Evolutionary conservation across 37 sponge, comb jelly and placozoan genomes (phyloP), one percentile per base, ranked within the genome.

Genomic region (Haliclona indistincta): DNA sequence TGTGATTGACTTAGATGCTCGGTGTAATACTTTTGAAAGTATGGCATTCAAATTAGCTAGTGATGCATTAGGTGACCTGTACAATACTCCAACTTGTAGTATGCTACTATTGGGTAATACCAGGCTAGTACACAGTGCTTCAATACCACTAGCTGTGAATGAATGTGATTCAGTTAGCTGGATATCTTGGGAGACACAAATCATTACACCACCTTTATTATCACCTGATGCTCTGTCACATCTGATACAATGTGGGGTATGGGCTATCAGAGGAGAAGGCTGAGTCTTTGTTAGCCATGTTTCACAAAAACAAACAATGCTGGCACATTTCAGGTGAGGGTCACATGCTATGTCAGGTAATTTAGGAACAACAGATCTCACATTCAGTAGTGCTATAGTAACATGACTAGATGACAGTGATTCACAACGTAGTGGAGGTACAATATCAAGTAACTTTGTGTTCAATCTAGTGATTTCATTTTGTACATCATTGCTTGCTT

Each of bases 341-440:
- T 74, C 75, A 45, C 6, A 23, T 61, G 2, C 38, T 3, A 74
- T 56, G 38, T 74, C 75, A 40, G 63, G 26, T 26, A 74, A 23
- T 40, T 74, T 74, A 35, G 53, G 52, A 61, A 64, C 17, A n/a
- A 76, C n/a, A 30, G 77, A 76, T 28, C 77, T 76, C 37, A 76
- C 77, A 64, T 76, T 76, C 28, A 76, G 26, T 26, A 76, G 32
- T 51, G 54, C 51, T 37, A 76, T 76, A 32, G 36, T 76, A 49
- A 76, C 10, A 17, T 49, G 38, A 51, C 17, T 33, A n/a, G 11
- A 25, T 25, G 7, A 20, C 25, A 58, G n/a, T 25, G 11, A 7
- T 25, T 26, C n/a, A 58, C n/a, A 20, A 25, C 7, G 6, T 47
- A 47, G 51, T 47, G 13, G 13, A n/a, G 60, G 22, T 58, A 26